Base-by-base conservation (phyloP, 64 coral and sea anemone genomes). In the Hydrozoanthus tunicans region DNA sequence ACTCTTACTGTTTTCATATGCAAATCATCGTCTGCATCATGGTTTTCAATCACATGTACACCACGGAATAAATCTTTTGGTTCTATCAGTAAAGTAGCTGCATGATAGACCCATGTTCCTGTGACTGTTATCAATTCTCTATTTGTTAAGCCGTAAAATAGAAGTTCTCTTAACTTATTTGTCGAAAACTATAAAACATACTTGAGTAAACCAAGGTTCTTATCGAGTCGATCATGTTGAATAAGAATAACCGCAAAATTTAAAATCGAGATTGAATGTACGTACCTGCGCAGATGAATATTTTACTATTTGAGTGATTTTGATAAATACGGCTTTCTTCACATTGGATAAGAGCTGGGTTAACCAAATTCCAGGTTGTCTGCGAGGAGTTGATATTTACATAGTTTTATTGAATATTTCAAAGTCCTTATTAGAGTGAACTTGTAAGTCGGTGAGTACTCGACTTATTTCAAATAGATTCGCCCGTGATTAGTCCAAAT, bases 281-380 rank as follows among this genome's bases (percentile, higher is more conserved):
- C 76, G 53, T 78, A 78, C 76, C 76, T 78, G 53, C 56, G 56
- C 53, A 56, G 76, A 78, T 78, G 76, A 78, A 78, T 78, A 58
- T 56, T 78, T 78, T 78, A 2, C 32, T 43, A 43, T 43, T 43
- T 56, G 53, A 78, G 76, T 78, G 76, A 78, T 15, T 78, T 78
- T 3, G 56, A 17, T 78, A 78, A 78, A 78, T 17, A 78, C 76
- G 76, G 76, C 76, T 58, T 79, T 23, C 77, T 79, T 79, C 53
- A 56, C 56, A 58, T 55, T 24, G 15, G 77, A 79, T 79, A 55
- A 79, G 77, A 79, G 17, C 53, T 78, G 53, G 15, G 53, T 58
- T 55, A 79, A 79, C 13, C 15, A 17, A 58, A 5, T 57, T 58
- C 53, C 77, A 79, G 56, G 56, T 78, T 57, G n/a, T 79, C 53